phyloP scores from a whole-genome alignment of 2,888 invertebrate species.

The Campoplex nolae region DNA sequence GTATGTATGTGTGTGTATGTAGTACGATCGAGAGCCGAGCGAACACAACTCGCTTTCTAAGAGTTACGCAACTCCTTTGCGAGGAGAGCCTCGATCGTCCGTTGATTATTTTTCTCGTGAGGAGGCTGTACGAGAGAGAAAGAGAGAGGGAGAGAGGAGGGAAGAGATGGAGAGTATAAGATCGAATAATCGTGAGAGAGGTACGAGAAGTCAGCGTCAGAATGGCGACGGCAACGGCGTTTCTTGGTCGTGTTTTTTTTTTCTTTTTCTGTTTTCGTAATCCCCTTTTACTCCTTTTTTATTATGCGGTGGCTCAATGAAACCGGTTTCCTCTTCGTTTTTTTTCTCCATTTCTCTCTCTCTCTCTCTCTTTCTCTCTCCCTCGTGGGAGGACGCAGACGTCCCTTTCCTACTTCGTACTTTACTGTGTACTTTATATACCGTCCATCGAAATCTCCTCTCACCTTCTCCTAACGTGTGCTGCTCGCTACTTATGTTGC shows the following conservation, averaged over 20 bases:
- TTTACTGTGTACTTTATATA: conserved; percentile 62
- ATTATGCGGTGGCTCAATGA: conserved; percentile 82
- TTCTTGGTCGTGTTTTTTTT: conserved; percentile 81
- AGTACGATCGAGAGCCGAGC: conserved; percentile 14
- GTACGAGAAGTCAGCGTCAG: conserved; percentile 52
- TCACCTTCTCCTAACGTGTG: conserved; percentile 60
- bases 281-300: conserved; percentile 75
- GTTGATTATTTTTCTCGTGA: conserved; percentile 82
- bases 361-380: conserved; percentile 54
- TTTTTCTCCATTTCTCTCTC: conserved; percentile 31
- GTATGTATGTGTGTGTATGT: not conserved
- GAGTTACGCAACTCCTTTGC: conserved; percentile 79
- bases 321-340: conserved; percentile 79
- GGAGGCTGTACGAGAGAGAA: conserved; percentile 35
- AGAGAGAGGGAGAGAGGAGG: conserved; percentile 49
- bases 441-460: conserved; percentile 65
- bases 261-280: too few species aligned
- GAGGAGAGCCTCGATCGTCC: conserved; percentile 75
- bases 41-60: conserved; percentile 75
- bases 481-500: conserved; percentile 42
- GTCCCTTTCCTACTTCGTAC: conserved; percentile 54
- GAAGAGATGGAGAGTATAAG: conserved; percentile 34
- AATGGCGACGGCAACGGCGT: conserved; percentile 71
- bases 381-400: conserved; percentile 61
- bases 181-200: conserved; percentile 55